These are phyloP conservation scores for Chorisops tibialis DNA, from an alignment of 2,888 invertebrate genomes.

Conservation along the genomic window DNA sequence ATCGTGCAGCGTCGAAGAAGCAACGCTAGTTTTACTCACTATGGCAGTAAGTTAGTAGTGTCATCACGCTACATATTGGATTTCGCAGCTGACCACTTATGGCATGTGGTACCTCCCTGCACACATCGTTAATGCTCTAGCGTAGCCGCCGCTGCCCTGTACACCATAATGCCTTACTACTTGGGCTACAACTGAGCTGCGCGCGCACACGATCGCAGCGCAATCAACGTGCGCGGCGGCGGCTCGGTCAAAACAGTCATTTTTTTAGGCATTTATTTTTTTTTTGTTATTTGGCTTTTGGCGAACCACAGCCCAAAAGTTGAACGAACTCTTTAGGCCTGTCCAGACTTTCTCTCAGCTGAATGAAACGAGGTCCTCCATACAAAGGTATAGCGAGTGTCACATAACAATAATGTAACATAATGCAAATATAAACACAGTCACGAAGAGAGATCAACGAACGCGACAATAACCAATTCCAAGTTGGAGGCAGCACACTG, in stretches of 20 bases:
- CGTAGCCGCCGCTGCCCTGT: too few relatives aligned
- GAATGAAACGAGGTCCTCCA: conserved; percentile 38
- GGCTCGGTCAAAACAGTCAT: conserved; percentile 5
- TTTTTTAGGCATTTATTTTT: conserved; percentile 32
- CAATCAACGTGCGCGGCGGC: neutral
- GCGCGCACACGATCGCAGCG: neutral
- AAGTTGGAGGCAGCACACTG: neutral
- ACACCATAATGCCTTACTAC: too few relatives aligned
- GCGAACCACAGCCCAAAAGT: conserved; percentile 34
- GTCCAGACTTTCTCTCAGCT: conserved; percentile 40
- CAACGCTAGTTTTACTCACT: conserved; percentile 42
- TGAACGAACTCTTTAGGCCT: conserved; percentile 36
- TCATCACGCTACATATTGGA: conserved; percentile 27
- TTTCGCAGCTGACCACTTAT: conserved; percentile 24
- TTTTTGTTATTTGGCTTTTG: conserved; percentile 33
- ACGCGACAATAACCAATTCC: conserved; percentile 11
- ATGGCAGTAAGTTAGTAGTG: conserved; percentile 51
- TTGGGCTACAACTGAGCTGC: too few relatives aligned
- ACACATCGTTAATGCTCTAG: conserved; percentile 3
- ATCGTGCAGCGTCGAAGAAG: conserved; percentile 37
- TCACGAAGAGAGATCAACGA: conserved; percentile 29
- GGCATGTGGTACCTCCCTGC: conserved; percentile 2
- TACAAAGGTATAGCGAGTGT: conserved; percentile 21
- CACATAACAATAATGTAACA: conserved; percentile 28
- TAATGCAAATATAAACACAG: conserved; percentile 29